Evolutionary conservation across 2,888 invertebrate genomes (phyloP).

Genomic region (Pollenia angustigena): DNA sequence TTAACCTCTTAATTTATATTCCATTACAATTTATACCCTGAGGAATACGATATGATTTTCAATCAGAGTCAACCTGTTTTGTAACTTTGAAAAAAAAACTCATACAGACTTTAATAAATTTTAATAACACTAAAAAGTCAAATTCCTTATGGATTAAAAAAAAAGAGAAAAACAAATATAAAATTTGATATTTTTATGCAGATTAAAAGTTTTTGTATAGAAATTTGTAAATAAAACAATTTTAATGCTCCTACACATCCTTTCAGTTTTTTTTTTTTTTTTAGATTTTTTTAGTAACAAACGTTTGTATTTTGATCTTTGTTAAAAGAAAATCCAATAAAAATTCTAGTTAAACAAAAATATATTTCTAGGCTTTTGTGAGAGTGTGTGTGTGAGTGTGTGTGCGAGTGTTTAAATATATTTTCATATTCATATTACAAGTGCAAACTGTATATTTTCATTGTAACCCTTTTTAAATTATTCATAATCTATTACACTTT

Average conservation of each 20-base stretch:
- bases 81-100: background rate
- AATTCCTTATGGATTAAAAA: background rate
- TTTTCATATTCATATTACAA: constrained; percentile 63
- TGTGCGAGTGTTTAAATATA: constrained; percentile 25
- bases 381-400: background rate
- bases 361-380: background rate
- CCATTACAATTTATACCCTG: constrained; percentile 7
- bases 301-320: constrained; percentile 21
- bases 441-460: constrained; percentile 54
- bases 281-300: background rate
- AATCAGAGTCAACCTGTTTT: constrained; percentile 27
- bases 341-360: constrained; percentile 35
- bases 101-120: background rate
- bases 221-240: constrained; percentile 3
- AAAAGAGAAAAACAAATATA: background rate
- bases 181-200: constrained; percentile 31
- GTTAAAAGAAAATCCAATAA: constrained; percentile 38
- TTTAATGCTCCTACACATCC: background rate
- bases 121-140: background rate
- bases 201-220: constrained; percentile 26
- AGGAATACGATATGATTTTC: constrained; percentile 17
- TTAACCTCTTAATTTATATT: background rate
- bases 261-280: background rate
- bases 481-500: constrained; percentile 70
- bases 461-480: constrained; percentile 66